phyloP scores from a whole-genome alignment of 2,888 invertebrate genomes.

The Cepaea hortensis region DNA sequence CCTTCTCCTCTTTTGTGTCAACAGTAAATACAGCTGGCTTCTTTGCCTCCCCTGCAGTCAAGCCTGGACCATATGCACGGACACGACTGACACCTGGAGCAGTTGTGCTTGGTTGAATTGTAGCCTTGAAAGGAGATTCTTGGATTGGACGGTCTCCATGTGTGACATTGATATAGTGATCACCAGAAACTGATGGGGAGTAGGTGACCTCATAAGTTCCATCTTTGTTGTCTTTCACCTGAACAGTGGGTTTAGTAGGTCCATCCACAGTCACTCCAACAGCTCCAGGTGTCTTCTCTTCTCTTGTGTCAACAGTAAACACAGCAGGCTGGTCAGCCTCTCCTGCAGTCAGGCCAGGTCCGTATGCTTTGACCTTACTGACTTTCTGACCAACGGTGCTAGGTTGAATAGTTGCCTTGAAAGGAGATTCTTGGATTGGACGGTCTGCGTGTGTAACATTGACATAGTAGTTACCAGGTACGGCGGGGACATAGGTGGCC shows the following conservation, averaged over 20 bases:
- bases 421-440: slow-evolving; percentile 74
- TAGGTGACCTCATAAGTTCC: slow-evolving; percentile 75
- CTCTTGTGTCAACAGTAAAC: slow-evolving; percentile 88
- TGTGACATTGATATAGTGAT: slow-evolving; percentile 75
- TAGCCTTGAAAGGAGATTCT: slow-evolving; percentile 68
- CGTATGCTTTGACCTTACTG: slow-evolving; percentile 64
- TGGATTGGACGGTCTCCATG: slow-evolving; percentile 73
- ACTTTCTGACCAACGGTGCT: slow-evolving; percentile 73
- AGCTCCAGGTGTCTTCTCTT: slow-evolving; percentile 84
- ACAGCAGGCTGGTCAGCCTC: slow-evolving; percentile 85
- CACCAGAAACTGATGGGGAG: slow-evolving; percentile 74
- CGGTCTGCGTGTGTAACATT: slow-evolving; percentile 74
- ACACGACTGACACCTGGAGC: slow-evolving; percentile 87
- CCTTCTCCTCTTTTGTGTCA: slow-evolving; percentile 87
- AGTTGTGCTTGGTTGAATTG: slow-evolving; percentile 73
- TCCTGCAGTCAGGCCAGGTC: slow-evolving; percentile 68
- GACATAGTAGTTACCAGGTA: slow-evolving; percentile 76
- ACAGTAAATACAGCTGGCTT: slow-evolving; percentile 88
- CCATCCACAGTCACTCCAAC: slow-evolving; percentile 75
- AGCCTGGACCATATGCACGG: slow-evolving; percentile 85
- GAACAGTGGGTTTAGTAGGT: slow-evolving; percentile 74
- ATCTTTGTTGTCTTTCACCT: slow-evolving; percentile 74
- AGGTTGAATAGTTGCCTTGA: slow-evolving; percentile 56
- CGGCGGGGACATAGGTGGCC: slow-evolving; percentile 73
- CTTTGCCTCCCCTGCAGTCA: slow-evolving; percentile 82